Conservation (phyloP, 30 jellyfish, hydroid and myxozoan genomes). For the Chrysaora quinquecirrha region DNA sequence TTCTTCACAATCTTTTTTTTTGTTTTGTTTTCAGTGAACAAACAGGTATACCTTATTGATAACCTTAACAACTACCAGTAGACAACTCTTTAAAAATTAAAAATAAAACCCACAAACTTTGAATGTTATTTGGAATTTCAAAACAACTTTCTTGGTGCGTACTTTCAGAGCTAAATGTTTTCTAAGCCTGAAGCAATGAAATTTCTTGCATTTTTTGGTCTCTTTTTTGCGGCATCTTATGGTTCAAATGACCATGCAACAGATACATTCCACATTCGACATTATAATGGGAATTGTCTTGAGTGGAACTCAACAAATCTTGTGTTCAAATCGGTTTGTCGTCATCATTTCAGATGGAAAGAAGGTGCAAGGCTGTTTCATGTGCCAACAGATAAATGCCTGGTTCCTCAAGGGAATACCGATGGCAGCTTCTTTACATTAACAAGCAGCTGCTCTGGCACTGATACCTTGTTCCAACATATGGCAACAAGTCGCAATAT, state of each 20-base stretch:
- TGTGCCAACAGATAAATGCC: constrained; percentile 36
- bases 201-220: too few species aligned
- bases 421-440: constrained; percentile 25
- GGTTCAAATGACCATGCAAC: neutral
- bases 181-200: too few species aligned
- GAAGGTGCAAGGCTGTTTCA: constrained; percentile 42
- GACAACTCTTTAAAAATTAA: too few species aligned
- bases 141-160: too few species aligned
- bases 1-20: too few species aligned
- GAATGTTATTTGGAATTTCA: too few species aligned
- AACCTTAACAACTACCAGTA: too few species aligned
- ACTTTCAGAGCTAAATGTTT: too few species aligned
- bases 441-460: constrained; percentile 29
- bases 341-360: constrained; percentile 40
- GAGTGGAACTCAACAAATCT: constrained; percentile 8
- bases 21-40: too few species aligned
- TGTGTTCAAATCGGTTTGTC: constrained; percentile 27
- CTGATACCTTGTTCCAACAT: constrained; percentile 47
- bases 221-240: neutral
- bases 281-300: constrained; percentile 29
- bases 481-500: constrained; percentile 15
- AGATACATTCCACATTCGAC: constrained; percentile 34
- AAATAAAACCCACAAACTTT: too few species aligned
- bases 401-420: constrained; percentile 14
- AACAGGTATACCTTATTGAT: too few species aligned